Evolutionary conservation across 1,140 invertebrate genomes (phyloP), one percentile per base, ranked within the genome.

Genomic region (Phymastichus coffea): DNA sequence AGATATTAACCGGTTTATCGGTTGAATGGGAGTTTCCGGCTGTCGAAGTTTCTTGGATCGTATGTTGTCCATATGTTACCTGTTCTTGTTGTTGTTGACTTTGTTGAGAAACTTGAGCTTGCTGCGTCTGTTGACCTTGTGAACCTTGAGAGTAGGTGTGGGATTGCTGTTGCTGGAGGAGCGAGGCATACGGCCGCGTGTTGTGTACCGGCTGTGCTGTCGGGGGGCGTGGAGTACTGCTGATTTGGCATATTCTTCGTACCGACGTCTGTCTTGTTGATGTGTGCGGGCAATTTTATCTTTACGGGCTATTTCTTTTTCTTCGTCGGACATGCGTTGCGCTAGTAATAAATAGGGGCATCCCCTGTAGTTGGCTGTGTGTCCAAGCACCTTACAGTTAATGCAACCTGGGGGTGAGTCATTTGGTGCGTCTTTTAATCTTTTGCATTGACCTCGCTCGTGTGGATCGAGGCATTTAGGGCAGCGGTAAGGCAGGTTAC

Each of bases 401-500:
- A 58, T 44, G 25, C 64, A 66, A 10, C 15, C 51, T 1, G 59
- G 6, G 6, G 41, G 0, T 2, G 26, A 12, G 17, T 52, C 49
- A 10, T 25, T 9, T 23, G 33, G 20, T 2, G 3, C 30, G 3
- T 14, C 22, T 37, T 48, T 51, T 22, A 9, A 1, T 14, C 61
- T 61, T 3, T 40, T n/a, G 30, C 66, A 64, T 30, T 63, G 10
- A 2, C 44, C 54, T 9, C 57, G 61, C 7, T 35, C 20, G 26
- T 63, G 54, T 3, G 26, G 19, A 1, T 63, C 47, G 7, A 10
- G 37, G 23, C 62, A 63, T 48, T 58, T 54, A 8, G 66, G 56
- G 33, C 66, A 64, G 19, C 63, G 51, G 19, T 63, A 62, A 20
- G 3, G 10, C 12, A 70, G 2, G 3, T 69, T 57, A 20, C 68